Percentiles rank a stretch among this genome's conserved stretches.
phyloP scores from a whole-genome alignment of 2,113 vertebrate genomes.

The Platysteira castanea region DNA sequence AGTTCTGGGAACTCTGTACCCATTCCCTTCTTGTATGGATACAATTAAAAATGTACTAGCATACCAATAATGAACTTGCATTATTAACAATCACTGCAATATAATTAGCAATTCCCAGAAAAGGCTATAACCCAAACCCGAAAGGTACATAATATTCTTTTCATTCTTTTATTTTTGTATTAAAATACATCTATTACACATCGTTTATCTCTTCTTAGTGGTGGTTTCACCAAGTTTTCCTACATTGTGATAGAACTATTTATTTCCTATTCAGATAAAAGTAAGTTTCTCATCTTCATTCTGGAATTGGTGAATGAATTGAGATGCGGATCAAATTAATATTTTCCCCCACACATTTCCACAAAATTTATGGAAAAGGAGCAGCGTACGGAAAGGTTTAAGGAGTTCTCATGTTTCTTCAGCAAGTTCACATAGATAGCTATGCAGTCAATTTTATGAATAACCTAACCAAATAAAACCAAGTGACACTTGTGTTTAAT shows the following conservation, averaged over 20 bases:
- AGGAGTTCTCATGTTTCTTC: neutral
- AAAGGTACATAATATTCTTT: neutral
- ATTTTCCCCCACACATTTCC: neutral
- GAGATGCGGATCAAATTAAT: neutral
- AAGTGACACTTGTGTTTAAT: neutral
- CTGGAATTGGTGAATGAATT: neutral
- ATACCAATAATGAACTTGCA: neutral
- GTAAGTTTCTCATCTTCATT: neutral
- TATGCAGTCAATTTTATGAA: neutral
- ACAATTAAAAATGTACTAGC: conserved; percentile 12
- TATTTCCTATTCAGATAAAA: neutral
- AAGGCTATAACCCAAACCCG: neutral
- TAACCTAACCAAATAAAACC: neutral
- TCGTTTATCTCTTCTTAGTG: neutral
- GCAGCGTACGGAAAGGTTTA: neutral
- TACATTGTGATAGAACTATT: neutral
- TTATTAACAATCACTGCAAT: neutral
- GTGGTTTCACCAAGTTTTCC: neutral
- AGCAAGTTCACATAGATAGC: neutral
- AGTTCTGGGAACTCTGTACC: neutral
- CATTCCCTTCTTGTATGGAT: neutral
- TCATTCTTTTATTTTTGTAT: neutral
- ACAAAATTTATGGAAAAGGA: neutral
- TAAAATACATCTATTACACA: neutral
- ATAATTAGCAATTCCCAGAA: conserved; percentile 6